phyloP scores from a whole-genome alignment of 2,888 invertebrate species.

The Carcina quercana region DNA sequence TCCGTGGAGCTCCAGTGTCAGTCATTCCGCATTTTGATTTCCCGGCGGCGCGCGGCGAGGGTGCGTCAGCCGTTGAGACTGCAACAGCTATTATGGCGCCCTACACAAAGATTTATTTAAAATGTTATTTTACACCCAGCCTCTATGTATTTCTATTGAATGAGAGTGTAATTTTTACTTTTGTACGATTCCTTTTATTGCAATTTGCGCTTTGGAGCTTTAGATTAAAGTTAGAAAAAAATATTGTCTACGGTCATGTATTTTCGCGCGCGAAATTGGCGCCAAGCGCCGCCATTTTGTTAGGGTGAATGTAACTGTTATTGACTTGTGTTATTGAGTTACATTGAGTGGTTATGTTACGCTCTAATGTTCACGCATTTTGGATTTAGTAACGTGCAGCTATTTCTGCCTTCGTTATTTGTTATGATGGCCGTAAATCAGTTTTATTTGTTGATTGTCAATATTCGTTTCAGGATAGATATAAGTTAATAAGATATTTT shows the following conservation, averaged over 20 bases:
- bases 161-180: slow-evolving; percentile 42
- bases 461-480: too few species aligned
- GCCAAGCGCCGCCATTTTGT: slow-evolving; percentile 55
- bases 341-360: slow-evolving; percentile 48
- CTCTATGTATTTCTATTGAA: slow-evolving; percentile 54
- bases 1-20: slow-evolving; percentile 33
- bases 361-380: slow-evolving; percentile 19
- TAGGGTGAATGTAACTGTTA: slow-evolving; percentile 41
- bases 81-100: slow-evolving; percentile 66
- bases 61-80: slow-evolving; percentile 53
- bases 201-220: slow-evolving; percentile 34
- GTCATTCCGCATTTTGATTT: slow-evolving; percentile 56
- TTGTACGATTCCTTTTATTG: slow-evolving; percentile 23
- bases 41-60: slow-evolving; percentile 58
- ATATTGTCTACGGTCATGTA: not conserved
- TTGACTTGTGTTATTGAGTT: slow-evolving; percentile 57
- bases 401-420: too few species aligned
- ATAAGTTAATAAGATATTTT: too few species aligned
- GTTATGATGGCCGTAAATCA: too few species aligned
- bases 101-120: slow-evolving; percentile 70
- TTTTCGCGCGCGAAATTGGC: slow-evolving; percentile 20
- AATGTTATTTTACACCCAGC: slow-evolving; percentile 71
- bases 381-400: not conserved
- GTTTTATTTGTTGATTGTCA: too few species aligned
- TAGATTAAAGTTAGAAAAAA: slow-evolving; percentile 1